Base-by-base conservation (phyloP, 2,888 invertebrate genomes). In the Trypoxylon attenuatum region DNA sequence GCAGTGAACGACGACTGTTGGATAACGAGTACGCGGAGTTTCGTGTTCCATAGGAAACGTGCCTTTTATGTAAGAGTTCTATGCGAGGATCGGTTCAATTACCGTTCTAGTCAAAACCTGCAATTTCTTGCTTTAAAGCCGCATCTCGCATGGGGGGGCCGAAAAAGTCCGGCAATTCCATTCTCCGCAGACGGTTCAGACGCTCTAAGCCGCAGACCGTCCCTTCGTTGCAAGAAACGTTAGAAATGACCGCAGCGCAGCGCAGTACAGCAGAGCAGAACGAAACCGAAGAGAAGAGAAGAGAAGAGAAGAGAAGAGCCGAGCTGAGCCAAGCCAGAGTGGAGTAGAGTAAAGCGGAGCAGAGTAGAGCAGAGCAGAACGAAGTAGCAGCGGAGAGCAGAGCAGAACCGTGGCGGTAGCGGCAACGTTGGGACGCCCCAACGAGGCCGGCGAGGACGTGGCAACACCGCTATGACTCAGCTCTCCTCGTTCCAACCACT, bases 401-500 rank as follows among this genome's bases (percentile, higher is more conserved):
- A 33, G 33, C 6, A 13, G 33, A 2, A 8, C 4, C 10, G 33
- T 55, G 47, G 66, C 54, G 52, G 47, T 50, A 53, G 23, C 46
- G 39, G 49, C 55, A 63, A 41, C 65, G 71, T 61, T 55, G 76
- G 71, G 71, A 75, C 69, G 73, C 69, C 63, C 71, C 73, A 73
- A 77, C 73, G 71, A 73, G 76, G 71, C 69, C 60, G 68, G 54
- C 52, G 76, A 78, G 62, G 79, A 85, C 81, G 79, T 85, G 86
- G 86, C 86, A 86, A 86, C 85, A 83, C 71, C 78, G 85, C 81
- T 85, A 85, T 86, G 86, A 85, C 82, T 87, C 86, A 85, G 85
- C 86, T 84, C 82, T 70, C 74, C 82, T 79, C 77, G 77, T 77
- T 80, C 71, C 81, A 67, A 72, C 60, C 73, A 56, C 59, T 57